phyloP scores from a whole-genome alignment of 1,140 invertebrate species.

The Arion vulgaris region DNA sequence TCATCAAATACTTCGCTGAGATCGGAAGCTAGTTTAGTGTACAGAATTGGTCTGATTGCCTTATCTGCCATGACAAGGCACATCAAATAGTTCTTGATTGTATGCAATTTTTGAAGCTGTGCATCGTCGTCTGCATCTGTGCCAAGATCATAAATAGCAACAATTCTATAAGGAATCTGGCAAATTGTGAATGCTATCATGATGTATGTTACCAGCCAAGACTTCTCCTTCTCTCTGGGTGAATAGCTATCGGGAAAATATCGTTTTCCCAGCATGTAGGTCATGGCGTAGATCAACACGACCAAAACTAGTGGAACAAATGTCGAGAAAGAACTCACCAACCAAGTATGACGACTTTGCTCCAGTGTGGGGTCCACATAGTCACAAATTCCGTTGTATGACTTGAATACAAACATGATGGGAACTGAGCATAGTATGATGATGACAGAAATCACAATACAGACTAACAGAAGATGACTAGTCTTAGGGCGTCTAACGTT shows the following conservation, averaged over 20 bases:
- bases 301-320: slow-evolving; percentile 59
- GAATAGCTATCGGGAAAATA: slow-evolving; percentile 67
- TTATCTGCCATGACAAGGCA: slow-evolving; percentile 49
- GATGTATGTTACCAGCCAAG: slow-evolving; percentile 57
- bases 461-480: slow-evolving; percentile 43
- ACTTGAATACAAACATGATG: slow-evolving; percentile 37
- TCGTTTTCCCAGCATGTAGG: slow-evolving; percentile 57
- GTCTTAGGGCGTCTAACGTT: slow-evolving; percentile 41
- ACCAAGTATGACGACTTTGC: slow-evolving; percentile 43
- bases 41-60: slow-evolving; percentile 47
- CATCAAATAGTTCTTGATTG: slow-evolving; percentile 45
- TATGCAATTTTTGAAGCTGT: slow-evolving; percentile 40
- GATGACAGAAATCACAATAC: slow-evolving; percentile 35
- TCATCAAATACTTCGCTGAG: slow-evolving; percentile 53
- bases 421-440: slow-evolving; percentile 38
- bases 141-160: slow-evolving; percentile 52
- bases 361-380: slow-evolving; percentile 7
- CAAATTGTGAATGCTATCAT: slow-evolving; percentile 58
- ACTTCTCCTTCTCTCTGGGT: slow-evolving; percentile 53
- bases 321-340: slow-evolving; percentile 56
- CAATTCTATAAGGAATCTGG: slow-evolving; percentile 57
- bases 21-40: slow-evolving; percentile 51
- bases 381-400: slow-evolving; percentile 35
- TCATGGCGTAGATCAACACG: slow-evolving; percentile 58
- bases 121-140: slow-evolving; percentile 26